These are phyloP conservation scores for Myxocyprinus asiaticus DNA, from an alignment of 2,113 vertebrate genomes.

Conservation along the genomic window DNA sequence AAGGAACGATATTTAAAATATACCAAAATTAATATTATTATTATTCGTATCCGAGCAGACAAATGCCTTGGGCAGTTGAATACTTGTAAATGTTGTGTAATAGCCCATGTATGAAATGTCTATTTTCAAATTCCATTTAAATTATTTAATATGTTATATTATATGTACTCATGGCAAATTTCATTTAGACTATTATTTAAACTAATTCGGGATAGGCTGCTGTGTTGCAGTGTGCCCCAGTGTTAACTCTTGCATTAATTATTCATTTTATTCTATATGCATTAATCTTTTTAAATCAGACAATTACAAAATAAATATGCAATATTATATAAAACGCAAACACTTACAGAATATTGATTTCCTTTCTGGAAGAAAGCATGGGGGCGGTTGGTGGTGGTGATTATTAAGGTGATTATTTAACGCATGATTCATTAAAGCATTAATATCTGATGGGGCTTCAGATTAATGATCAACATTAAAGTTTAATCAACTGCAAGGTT, in stretches of 20 bases:
- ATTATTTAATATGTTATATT: neutral
- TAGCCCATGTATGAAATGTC: neutral
- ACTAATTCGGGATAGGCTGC: neutral
- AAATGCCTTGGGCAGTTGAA: too few relatives aligned
- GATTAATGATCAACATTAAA: conserved; percentile 66
- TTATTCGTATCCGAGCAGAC: too few relatives aligned
- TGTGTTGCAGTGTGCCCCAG: neutral
- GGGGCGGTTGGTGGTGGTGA: conserved; percentile 53
- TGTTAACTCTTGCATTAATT: conserved; percentile 4
- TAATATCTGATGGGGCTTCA: conserved; percentile 71
- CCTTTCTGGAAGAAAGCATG: conserved; percentile 37
- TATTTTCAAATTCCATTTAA: neutral
- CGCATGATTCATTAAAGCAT: conserved; percentile 64
- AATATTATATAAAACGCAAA: neutral
- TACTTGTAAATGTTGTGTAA: neutral
- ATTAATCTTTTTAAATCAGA: conserved; percentile 18
- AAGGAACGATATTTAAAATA: too few relatives aligned
- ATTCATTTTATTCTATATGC: conserved; percentile 2
- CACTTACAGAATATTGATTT: conserved; percentile 15
- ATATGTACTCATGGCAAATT: neutral
- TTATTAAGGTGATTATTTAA: conserved; percentile 66
- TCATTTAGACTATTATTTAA: neutral
- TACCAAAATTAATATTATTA: too few relatives aligned
- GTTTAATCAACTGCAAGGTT: conserved; percentile 62
- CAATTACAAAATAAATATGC: neutral